phyloP scores from a whole-genome alignment of 2,797 vertebrate genomes.

The Scolopax rusticola region DNA sequence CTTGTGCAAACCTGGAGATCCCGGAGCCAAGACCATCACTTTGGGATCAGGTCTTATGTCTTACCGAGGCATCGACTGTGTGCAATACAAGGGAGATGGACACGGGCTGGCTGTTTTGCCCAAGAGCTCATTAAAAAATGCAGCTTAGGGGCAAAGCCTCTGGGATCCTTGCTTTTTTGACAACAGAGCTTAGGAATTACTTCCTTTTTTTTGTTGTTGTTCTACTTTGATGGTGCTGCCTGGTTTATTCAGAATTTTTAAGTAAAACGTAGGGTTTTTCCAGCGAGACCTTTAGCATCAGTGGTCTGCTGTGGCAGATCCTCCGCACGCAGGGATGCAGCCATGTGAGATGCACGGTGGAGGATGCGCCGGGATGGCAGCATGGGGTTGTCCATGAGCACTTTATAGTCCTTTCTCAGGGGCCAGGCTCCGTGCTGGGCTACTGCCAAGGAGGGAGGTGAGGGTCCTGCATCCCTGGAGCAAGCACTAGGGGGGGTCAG shows the following conservation, averaged over 20 bases:
- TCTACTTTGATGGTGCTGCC: constrained; percentile 3
- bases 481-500: neutral
- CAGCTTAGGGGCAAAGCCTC: neutral
- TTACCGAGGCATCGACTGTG: neutral
- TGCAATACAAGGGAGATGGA: constrained; percentile 7
- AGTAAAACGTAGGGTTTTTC: neutral
- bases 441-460: neutral
- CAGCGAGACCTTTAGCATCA: neutral
- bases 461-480: neutral
- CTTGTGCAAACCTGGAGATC: neutral
- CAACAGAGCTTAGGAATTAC: neutral
- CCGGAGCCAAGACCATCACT: neutral
- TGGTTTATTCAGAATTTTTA: neutral
- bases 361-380: neutral
- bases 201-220: neutral
- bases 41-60: neutral
- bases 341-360: accelerated
- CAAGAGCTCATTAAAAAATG: neutral
- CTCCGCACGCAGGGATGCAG: neutral
- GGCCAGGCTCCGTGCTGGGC: neutral
- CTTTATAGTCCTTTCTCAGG: constrained; percentile 49
- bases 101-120: neutral
- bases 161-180: neutral
- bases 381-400: neutral
- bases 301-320: neutral